Evolutionary conservation across 2,113 vertebrate species (phyloP), one percentile per base, ranked within the genome.

Genomic region (Apteryx owenii): DNA sequence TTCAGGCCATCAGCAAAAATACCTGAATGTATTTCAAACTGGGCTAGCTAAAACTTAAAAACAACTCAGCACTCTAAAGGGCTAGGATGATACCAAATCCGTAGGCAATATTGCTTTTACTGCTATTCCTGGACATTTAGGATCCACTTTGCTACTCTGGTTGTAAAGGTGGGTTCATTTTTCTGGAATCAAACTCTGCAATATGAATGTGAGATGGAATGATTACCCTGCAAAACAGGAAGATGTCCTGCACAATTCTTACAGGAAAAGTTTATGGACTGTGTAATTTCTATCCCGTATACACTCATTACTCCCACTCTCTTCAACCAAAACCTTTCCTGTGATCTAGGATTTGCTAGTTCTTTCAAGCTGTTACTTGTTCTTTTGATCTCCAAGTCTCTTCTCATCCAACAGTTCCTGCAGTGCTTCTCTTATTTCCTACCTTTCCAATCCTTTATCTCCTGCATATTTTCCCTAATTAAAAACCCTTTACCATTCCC

Each of bases 271-370:
- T 78, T 89, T 82, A 33, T 25, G 5, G 36, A 21, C 2, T 62
- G 11, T 29, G 20, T 22, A 56, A 80, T 48, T 93, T 68, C n/a
- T 64, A 31, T 38, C 29, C 44, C 28, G 29, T 21, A 36, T 5
- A 60, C 13, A 79, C 88, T 10, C 21, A 88, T 65, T 7, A 76
- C 16, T 50, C 7, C 7, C 31, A 25, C 5, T 17, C n/a, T 10
- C 76, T 80, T 53, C 53, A 82, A 11, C 10, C 16, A 68, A 64
- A 51, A 38, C 40, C 21, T 60, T 42, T 21, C 0, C 0, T 5
- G 12, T 38, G 16, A 62, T 56, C 71, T 77, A 2, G 9, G 51
- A 75, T 60, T 25, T 53, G 26, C 29, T 36, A 50, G 33, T 31
- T 80, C 18, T 69, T 90, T 77, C 75, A 83, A 58, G 25, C 10